Base-by-base conservation (phyloP, 2,797 vertebrate species). In the Lycodopsis pacificus region DNA sequence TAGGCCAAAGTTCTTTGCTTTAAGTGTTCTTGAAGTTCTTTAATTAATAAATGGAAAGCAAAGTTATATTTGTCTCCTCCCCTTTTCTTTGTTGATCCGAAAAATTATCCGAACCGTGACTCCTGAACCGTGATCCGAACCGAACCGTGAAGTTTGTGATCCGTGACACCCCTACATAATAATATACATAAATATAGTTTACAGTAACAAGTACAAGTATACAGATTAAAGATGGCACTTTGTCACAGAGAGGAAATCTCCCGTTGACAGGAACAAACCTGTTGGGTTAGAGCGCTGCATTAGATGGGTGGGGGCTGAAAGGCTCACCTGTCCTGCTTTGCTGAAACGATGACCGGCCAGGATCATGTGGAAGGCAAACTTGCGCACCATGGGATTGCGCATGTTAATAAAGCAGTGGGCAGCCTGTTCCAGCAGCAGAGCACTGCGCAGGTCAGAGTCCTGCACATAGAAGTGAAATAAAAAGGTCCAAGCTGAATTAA, bases 341-440 rank as follows among this genome's bases (percentile, higher is more conserved):
- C 97, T 98, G 93, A 97, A 99, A 22, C 98, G 96, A 90, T 99
- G 98, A 56, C 98, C 98, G 70, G 98, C 97, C 86, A 99, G 15
- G 89, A 99, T 99, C 98, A 99, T 99, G 71, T 99, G 97, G 94
- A 99, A 99, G 1, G 98, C 98, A 54, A 99, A 99, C 89, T 99
- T 99, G 75, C 98, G 96, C 90, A 99, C 96, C 98, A 99, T 99
- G 7, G 98, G 98, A 80, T 91, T 97, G 38, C 96, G 97, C 98
- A 99, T 99, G 70, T 99, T 99, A 90, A 99, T 97, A 78, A 99
- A 99, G 85, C 98, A 99, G 83, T 99, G 97, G 42, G 97, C 98
- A 0, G 98, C 98, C 91, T 99, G 98, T 86, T 99, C 98, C 94
- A 99, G 86, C 65, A 99, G 91, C 69, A 99, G 95, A 13, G 98